Conservation (phyloP, 1,140 invertebrate species). For the Whitmania pigra region DNA sequence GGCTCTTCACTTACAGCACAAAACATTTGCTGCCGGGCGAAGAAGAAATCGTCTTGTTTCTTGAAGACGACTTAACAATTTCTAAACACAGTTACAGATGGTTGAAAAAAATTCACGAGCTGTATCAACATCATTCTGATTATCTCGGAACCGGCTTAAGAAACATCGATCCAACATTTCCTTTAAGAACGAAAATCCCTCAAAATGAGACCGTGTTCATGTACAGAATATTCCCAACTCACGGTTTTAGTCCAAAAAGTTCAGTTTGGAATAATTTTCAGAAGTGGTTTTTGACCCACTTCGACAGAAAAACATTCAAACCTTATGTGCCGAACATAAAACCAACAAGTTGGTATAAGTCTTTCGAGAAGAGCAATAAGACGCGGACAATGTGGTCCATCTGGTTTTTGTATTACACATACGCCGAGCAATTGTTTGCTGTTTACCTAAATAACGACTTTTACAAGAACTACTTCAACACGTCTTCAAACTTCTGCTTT, state of each 20-base stretch:
- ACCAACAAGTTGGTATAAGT: constrained; percentile 27
- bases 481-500: background rate
- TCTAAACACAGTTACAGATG: constrained; percentile 32
- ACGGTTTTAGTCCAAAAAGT: constrained; percentile 32
- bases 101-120: constrained; percentile 30
- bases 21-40: background rate
- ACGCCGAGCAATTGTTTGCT: constrained; percentile 23
- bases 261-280: constrained; percentile 30
- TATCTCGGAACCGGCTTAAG: background rate
- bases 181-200: background rate
- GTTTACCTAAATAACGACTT: constrained; percentile 16
- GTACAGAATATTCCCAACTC: constrained; percentile 28
- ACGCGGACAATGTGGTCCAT: constrained; percentile 31
- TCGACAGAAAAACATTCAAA: constrained; percentile 21
- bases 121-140: background rate
- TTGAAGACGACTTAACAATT: constrained; percentile 34
- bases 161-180: constrained; percentile 3
- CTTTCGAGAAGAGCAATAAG: constrained; percentile 22
- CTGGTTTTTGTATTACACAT: constrained; percentile 32
- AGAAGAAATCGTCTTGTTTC: constrained; percentile 33
- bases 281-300: constrained; percentile 28
- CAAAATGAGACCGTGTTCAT: constrained; percentile 18
- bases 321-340: constrained; percentile 28
- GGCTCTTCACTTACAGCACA: background rate
- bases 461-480: background rate